Evolutionary conservation across 2,113 vertebrate species (phyloP).

Genomic region (Ophiodon elongatus): DNA sequence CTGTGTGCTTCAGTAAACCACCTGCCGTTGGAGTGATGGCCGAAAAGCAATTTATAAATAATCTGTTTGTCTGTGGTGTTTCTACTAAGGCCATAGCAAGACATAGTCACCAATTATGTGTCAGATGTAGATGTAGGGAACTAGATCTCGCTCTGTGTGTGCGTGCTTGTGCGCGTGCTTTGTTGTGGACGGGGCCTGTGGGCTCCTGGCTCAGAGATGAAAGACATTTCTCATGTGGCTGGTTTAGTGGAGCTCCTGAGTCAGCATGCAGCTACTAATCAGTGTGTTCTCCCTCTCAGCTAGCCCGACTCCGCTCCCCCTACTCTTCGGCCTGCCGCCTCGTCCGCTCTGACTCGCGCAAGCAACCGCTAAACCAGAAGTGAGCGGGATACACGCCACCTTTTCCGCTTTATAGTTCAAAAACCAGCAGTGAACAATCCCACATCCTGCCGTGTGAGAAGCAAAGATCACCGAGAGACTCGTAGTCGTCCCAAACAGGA

Average conservation of each 20-base stretch:
- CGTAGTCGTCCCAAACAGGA: neutral
- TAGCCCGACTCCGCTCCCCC: conserved; percentile 1
- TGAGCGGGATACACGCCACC: neutral
- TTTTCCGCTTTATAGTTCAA: neutral
- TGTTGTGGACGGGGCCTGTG: conserved; percentile 73
- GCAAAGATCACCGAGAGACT: neutral
- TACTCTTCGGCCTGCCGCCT: conserved; percentile 5
- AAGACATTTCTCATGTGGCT: conserved; percentile 73
- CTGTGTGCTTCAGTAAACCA: conserved; percentile 15
- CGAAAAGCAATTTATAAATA: conserved; percentile 13
- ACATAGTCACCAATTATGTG: conserved; percentile 42
- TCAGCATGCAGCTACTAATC: conserved; percentile 74
- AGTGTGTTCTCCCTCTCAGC: conserved; percentile 58
- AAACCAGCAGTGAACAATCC: neutral
- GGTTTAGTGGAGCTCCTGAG: conserved; percentile 73
- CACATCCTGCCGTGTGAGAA: neutral
- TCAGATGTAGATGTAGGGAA: conserved; percentile 39
- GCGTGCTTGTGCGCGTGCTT: conserved; percentile 33
- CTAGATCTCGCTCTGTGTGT: neutral
- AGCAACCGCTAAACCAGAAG: conserved; percentile 10
- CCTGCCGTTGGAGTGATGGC: conserved; percentile 13
- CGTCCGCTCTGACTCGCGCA: conserved; percentile 11
- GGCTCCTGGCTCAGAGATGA: conserved; percentile 74
- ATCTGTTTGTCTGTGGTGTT: conserved; percentile 29
- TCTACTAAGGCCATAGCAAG: neutral